phyloP scores from a whole-genome alignment of 2,797 vertebrate species.

The Odontamblyopus rebecca region DNA sequence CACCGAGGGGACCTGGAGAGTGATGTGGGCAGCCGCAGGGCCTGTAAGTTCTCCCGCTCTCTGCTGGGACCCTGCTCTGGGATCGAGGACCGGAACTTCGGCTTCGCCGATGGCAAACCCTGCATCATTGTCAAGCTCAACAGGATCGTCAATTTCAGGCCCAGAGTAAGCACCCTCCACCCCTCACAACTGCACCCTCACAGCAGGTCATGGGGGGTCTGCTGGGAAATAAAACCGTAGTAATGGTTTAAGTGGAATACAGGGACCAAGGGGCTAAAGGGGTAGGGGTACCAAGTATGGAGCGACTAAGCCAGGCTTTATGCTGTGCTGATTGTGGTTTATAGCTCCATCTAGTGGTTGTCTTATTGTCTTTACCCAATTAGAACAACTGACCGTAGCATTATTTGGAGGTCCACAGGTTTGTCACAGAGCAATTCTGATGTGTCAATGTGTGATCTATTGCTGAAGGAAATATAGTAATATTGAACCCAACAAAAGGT shows the following conservation, averaged over 20 bases:
- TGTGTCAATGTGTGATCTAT: too few relatives aligned
- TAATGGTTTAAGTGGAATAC: too few relatives aligned
- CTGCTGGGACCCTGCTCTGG: slow-evolving; percentile 91
- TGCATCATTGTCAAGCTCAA: slow-evolving; percentile 94
- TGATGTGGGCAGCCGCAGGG: slow-evolving; percentile 77
- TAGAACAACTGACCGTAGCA: background rate
- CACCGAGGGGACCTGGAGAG: slow-evolving; percentile 81
- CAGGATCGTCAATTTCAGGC: slow-evolving; percentile 89
- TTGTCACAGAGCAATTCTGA: too few relatives aligned
- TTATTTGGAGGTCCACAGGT: too few relatives aligned
- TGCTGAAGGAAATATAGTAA: too few relatives aligned
- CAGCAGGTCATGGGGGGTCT: too few relatives aligned
- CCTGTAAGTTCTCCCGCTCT: slow-evolving; percentile 83
- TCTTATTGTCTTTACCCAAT: background rate
- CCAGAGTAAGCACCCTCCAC: slow-evolving; percentile 74
- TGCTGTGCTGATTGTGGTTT: background rate
- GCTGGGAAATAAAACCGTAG: too few relatives aligned
- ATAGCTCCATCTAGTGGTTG: slow-evolving; percentile 1
- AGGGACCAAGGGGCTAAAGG: too few relatives aligned
- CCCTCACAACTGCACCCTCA: background rate
- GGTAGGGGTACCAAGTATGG: too few relatives aligned
- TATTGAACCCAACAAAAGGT: too few relatives aligned
- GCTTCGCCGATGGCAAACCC: slow-evolving; percentile 87
- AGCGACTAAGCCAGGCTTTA: background rate
- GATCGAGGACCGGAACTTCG: slow-evolving; percentile 73